A percentile compares a stretch with the other conserved stretches of the same genome.
Evolutionary conservation across 2,113 vertebrate genomes (phyloP).

Genomic region (Acanthisitta chloris): DNA sequence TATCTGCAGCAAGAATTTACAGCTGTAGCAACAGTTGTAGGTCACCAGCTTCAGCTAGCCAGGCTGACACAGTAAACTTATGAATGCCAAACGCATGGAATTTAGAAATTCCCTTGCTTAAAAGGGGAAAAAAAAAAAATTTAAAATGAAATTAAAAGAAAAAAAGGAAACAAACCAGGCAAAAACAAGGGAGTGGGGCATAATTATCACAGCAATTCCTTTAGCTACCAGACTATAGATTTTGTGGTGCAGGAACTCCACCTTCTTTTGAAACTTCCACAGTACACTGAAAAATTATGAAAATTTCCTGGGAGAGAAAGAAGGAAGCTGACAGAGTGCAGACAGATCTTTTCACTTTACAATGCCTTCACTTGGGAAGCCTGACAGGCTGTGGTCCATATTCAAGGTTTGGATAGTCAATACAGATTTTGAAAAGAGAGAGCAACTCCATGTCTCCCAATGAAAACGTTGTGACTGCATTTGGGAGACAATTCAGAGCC

Average conservation of each 20-base stretch:
- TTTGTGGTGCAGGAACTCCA: not conserved
- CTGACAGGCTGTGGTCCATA: not conserved
- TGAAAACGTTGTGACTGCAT: not conserved
- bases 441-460: not conserved
- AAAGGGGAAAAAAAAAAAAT: not conserved
- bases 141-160: fast-evolving
- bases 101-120: not conserved
- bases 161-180: fast-evolving
- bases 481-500: not conserved
- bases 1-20: not conserved
- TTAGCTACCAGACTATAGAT: not conserved
- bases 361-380: not conserved
- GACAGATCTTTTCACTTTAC: not conserved
- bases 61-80: not conserved
- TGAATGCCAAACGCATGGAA: not conserved
- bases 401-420: not conserved
- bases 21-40: not conserved
- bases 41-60: not conserved
- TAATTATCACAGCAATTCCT: not conserved
- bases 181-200: not conserved
- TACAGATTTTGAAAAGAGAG: not conserved
- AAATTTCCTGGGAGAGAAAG: not conserved
- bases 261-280: not conserved
- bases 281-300: not conserved
- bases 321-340: not conserved